Evolutionary conservation across 2,888 invertebrate genomes (phyloP), one percentile per base, ranked within the genome.

Genomic region (Phengaris alcon): DNA sequence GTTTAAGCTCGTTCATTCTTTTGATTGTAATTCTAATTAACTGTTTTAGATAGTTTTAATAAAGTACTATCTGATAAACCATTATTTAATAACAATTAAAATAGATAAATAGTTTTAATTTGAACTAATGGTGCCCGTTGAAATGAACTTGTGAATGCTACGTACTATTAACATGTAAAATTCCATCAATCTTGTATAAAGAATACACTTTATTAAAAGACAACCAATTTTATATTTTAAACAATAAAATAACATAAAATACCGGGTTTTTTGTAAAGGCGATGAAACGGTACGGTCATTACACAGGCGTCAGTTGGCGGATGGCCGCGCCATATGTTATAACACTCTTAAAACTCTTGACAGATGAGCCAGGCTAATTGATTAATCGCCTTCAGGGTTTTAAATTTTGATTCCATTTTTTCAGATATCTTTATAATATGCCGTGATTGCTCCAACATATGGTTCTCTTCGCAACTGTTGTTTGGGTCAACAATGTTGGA

Each of bases 401-500:
- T 90, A 89, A 90, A 90, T 86, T 89, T 84, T 86, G 84, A 88
- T 88, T 86, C 83, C 85, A 82, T 83, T 88, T 91, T 90, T 91
- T 92, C 80, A 81, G 84, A 87, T 90, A 88, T 88, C 86, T 88
- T 84, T 84, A 84, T 92, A 92, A 92, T 93, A 91, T 88, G 88
- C 88, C 91, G 83, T 87, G 90, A 91, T 92, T 90, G 87, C 88
- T 86, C 88, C 84, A 84, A 84, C 93, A 93, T 93, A 91, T 93
- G 93, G 90, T 81, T 86, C 79, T 89, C 91, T 90, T 91, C 83
- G 84, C 82, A 81, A 81, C 82, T 82, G 82, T 81, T 83, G 82
- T 87, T 77, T 77, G 68, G 78, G 78, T 79, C 79, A 75, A 69
- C n/a, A 52, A 3, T n/a, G 22, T 55, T 54, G 55, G n/a, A 51